Percentiles rank a stretch among this genome's conserved stretches.
phyloP scores from a whole-genome alignment of 1,140 invertebrate species.

The Trichoplusia ni region DNA sequence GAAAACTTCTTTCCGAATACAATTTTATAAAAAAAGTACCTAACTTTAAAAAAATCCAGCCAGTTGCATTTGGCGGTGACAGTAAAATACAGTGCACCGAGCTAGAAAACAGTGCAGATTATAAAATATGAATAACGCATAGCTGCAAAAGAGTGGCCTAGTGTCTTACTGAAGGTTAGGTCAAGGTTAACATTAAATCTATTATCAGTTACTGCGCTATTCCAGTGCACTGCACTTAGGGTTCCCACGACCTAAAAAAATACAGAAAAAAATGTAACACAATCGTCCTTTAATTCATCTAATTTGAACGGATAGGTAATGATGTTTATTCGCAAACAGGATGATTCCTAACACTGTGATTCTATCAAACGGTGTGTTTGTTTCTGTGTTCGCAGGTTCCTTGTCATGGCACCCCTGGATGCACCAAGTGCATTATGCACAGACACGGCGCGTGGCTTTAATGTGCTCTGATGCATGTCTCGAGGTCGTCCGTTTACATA shows the following conservation, averaged over 20 bases:
- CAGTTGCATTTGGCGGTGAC: no score
- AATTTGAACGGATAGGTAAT: no score
- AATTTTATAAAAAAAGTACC: no score
- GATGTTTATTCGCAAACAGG: no score
- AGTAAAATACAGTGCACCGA: no score
- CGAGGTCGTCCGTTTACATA: constrained; percentile 23
- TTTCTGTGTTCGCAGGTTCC: not conserved
- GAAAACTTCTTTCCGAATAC: no score
- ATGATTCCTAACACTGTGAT: no score
- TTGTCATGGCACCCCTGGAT: constrained; percentile 33
- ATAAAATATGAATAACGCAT: constrained; percentile 12
- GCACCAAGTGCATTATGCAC: constrained; percentile 56
- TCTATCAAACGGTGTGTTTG: not conserved
- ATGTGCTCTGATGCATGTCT: constrained; percentile 37
- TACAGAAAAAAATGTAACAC: not conserved
- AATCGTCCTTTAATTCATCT: not conserved
- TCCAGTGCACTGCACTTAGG: constrained; percentile 8
- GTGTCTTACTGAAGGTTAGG: constrained; percentile 9
- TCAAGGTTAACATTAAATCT: constrained; percentile 10
- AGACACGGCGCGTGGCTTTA: constrained; percentile 61
- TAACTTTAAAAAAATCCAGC: no score
- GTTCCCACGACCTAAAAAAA: constrained; percentile 9
- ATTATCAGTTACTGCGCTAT: constrained; percentile 8
- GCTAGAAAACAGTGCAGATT: no score
- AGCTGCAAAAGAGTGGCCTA: not conserved